phyloP scores from a whole-genome alignment of 1,140 invertebrate genomes.

The Camponotus vicinus region DNA sequence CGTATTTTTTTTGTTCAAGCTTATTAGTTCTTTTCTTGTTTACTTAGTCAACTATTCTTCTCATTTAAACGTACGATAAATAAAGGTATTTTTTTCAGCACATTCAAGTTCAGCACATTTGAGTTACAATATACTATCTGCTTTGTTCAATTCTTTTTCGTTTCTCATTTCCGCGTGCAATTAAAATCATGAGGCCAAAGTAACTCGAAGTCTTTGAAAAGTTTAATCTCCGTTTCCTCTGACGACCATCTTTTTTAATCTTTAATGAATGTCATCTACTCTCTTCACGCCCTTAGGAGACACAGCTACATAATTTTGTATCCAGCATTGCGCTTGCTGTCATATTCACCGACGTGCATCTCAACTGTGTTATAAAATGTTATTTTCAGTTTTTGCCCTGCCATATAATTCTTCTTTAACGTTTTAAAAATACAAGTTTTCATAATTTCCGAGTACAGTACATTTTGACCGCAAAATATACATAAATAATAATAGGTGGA shows the following conservation, averaged over 20 bases:
- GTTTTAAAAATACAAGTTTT: conserved; percentile 26
- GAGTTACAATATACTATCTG: conserved; percentile 34
- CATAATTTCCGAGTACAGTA: not conserved
- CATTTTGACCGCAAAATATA: not conserved
- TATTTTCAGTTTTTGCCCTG: conserved; percentile 5
- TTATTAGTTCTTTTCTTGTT: conserved; percentile 37
- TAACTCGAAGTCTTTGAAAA: conserved; percentile 44
- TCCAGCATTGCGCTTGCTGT: conserved; percentile 30
- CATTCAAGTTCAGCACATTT: too few relatives aligned
- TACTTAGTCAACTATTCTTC: conserved; percentile 19
- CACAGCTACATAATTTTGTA: conserved; percentile 36
- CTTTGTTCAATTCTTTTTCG: conserved; percentile 38
- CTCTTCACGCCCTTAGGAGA: conserved; percentile 47
- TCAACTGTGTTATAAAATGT: conserved; percentile 33
- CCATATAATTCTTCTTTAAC: conserved; percentile 25
- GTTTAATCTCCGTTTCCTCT: conserved; percentile 60
- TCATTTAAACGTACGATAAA: conserved; percentile 37
- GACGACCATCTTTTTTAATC: conserved; percentile 57
- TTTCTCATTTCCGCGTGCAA: conserved; percentile 55
- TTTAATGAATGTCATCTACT: conserved; percentile 54
- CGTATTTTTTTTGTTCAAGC: not conserved
- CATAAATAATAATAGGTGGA: not conserved
- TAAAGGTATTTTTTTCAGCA: conserved; percentile 27
- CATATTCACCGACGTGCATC: not conserved
- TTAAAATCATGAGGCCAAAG: conserved; percentile 59